Conservation (phyloP, 2,888 invertebrate genomes). For the Buathra laborator region DNA sequence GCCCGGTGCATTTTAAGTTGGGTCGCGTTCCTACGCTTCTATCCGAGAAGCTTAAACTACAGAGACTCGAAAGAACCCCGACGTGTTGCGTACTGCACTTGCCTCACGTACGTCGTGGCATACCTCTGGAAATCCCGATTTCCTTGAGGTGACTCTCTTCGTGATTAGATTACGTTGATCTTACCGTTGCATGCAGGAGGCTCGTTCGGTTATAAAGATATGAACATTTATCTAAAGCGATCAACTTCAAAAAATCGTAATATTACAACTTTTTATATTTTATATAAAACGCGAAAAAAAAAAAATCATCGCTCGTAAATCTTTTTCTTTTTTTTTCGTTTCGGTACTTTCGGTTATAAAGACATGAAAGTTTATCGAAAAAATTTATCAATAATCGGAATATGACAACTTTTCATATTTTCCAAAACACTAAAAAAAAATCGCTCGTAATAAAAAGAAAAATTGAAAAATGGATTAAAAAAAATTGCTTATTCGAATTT, state of each 20-base stretch:
- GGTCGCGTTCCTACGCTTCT: conserved; percentile 55
- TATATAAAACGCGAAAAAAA: no score
- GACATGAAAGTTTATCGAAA: no score
- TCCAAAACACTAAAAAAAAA: no score
- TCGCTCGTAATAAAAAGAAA: no score
- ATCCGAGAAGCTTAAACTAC: conserved; percentile 26
- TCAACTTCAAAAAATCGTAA: background rate
- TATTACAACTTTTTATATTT: background rate
- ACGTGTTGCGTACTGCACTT: background rate
- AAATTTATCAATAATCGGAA: no score
- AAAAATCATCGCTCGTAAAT: no score
- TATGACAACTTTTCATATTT: no score
- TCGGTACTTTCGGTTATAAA: background rate
- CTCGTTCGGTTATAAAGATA: background rate
- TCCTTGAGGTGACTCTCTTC: background rate
- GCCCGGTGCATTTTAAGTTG: conserved; percentile 57
- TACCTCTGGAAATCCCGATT: conserved; percentile 20
- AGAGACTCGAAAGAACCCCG: background rate
- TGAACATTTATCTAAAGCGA: background rate
- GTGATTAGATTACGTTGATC: conserved; percentile 1
- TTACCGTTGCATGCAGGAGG: background rate
- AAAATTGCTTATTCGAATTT: no score
- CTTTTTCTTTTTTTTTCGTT: background rate
- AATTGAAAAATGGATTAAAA: no score
- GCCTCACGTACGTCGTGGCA: background rate